These are phyloP conservation scores for Halocaridina rubra DNA, from an alignment of 2,888 invertebrate species.

Conservation along the genomic window DNA sequence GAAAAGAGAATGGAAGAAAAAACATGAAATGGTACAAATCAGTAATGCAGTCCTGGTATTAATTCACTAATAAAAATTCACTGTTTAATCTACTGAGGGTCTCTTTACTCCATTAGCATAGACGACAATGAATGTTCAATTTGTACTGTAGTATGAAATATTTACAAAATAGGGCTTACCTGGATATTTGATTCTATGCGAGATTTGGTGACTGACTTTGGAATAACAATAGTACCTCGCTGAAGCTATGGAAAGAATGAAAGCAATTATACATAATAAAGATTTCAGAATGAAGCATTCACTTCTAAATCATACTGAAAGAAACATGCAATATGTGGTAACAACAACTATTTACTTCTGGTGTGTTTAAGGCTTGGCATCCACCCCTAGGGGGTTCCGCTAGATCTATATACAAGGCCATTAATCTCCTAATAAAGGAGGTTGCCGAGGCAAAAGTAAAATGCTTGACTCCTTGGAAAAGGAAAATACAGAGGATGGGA, in stretches of 20 bases:
- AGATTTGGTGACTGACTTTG: constrained; percentile 83
- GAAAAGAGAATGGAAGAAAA: not conserved
- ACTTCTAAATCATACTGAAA: too few relatives aligned
- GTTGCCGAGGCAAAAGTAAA: too few relatives aligned
- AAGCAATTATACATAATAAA: too few relatives aligned
- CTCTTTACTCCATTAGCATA: not conserved
- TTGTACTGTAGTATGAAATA: not conserved
- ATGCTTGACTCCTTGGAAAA: too few relatives aligned
- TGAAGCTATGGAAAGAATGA: constrained; percentile 75
- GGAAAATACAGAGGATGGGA: too few relatives aligned
- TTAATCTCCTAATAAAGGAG: too few relatives aligned
- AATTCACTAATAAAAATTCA: not conserved
- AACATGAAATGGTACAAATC: not conserved
- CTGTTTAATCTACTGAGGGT: not conserved
- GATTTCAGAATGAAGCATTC: too few relatives aligned
- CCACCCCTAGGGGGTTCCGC: too few relatives aligned
- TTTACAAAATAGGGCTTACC: constrained; percentile 12
- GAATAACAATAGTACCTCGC: constrained; percentile 80
- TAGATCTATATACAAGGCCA: too few relatives aligned
- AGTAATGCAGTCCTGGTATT: not conserved
- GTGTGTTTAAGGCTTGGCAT: too few relatives aligned
- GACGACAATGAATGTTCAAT: not conserved
- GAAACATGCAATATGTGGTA: too few relatives aligned
- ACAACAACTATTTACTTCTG: too few relatives aligned
- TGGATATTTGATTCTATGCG: constrained; percentile 78